Evolutionary conservation across 2,113 vertebrate genomes (phyloP).

Genomic region (Natator depressus): DNA sequence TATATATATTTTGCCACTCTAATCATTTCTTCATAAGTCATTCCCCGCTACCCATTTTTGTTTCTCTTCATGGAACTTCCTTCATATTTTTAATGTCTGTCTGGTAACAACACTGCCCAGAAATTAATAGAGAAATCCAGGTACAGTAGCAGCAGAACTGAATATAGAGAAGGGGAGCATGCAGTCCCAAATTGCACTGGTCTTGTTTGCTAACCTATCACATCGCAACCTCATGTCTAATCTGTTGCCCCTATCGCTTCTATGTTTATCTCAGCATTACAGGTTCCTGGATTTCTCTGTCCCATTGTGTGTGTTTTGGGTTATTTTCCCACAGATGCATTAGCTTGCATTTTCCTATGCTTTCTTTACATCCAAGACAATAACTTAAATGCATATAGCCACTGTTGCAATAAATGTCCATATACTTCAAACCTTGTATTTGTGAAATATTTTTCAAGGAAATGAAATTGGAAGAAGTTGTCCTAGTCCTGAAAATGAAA

Average conservation of each 20-base stretch:
- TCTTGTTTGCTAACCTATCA: rapidly evolving
- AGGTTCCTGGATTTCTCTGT: neutral
- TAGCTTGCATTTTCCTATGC: neutral
- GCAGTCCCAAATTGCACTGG: rapidly evolving
- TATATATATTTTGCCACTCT: neutral
- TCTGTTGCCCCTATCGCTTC: rapidly evolving
- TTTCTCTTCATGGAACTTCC: neutral
- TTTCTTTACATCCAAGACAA: neutral
- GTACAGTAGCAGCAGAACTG: neutral
- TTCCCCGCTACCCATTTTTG: neutral
- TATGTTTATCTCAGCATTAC: neutral
- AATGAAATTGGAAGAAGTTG: neutral
- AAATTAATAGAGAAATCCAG: rapidly evolving
- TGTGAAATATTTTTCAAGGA: neutral
- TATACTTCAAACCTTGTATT: neutral
- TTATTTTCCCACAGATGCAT: neutral
- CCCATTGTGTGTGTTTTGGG: neutral
- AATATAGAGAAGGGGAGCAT: neutral
- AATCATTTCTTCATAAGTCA: neutral
- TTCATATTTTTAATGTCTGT: neutral
- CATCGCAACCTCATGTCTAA: rapidly evolving
- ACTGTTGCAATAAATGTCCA: neutral
- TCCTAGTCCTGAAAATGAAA: neutral
- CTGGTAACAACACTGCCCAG: neutral
- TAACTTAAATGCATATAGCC: neutral